A percentile compares a stretch with the other conserved stretches of the same genome.
phyloP scores from a whole-genome alignment of 2,797 vertebrate species.

The Lycodopsis pacificus region DNA sequence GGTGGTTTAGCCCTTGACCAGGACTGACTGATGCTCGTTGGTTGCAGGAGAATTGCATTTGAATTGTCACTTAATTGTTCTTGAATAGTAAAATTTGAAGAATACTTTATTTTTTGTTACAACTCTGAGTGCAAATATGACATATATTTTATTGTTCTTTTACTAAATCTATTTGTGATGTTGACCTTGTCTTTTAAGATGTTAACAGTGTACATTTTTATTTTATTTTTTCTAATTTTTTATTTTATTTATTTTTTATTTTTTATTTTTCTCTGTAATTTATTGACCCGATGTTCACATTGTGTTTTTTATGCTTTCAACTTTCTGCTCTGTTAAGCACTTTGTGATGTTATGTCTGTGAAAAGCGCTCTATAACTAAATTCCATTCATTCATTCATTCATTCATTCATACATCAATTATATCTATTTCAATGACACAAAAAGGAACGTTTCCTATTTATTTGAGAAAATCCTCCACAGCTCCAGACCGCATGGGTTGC shows the following conservation, averaged over 20 bases:
- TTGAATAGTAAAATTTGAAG: background rate
- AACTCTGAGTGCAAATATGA: background rate
- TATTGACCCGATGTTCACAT: no score
- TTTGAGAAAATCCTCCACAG: background rate
- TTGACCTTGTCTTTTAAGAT: background rate
- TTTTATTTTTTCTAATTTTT: no score
- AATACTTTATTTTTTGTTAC: background rate
- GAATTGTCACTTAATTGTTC: background rate
- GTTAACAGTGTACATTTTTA: no score
- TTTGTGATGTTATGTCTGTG: no score
- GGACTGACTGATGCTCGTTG: background rate
- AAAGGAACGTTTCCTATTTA: background rate
- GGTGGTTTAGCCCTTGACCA: background rate
- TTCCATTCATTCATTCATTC: no score
- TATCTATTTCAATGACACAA: background rate
- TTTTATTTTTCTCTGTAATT: no score
- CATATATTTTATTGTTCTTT: background rate
- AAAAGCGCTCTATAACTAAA: no score
- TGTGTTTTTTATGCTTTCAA: no score
- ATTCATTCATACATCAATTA: background rate
- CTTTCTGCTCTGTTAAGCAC: no score
- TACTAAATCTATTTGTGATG: background rate
- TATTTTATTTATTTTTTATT: no score
- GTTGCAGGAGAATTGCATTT: constrained; percentile 20
- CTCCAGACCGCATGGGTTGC: background rate